phyloP scores from a whole-genome alignment of 2,797 vertebrate genomes.

The Mormyrus proboscirostris region DNA sequence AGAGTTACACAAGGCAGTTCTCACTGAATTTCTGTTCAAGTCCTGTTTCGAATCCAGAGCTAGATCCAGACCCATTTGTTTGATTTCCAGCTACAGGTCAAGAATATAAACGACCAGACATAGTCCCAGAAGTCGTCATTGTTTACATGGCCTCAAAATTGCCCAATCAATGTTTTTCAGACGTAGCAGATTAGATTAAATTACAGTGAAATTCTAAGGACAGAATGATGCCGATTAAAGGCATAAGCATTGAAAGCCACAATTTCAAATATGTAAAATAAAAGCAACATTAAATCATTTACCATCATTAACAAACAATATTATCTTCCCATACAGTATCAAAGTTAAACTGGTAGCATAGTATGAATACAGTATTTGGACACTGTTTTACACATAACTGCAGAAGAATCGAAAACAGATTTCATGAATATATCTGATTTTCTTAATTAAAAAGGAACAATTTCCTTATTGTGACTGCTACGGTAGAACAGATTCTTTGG shows the following conservation, averaged over 20 bases:
- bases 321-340: neutral
- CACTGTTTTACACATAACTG: neutral
- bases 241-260: neutral
- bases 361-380: neutral
- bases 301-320: neutral
- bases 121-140: neutral
- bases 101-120: neutral
- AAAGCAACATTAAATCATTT: neutral
- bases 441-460: neutral
- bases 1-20: neutral
- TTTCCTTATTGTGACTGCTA: neutral
- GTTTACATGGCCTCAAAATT: neutral
- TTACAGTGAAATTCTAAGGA: neutral
- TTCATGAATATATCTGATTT: neutral
- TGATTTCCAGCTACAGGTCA: neutral
- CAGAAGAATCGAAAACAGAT: neutral
- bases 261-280: neutral
- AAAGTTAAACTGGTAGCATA: neutral
- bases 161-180: neutral
- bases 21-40: neutral
- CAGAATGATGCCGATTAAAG: neutral
- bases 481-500: neutral
- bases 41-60: neutral
- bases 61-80: neutral
- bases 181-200: neutral